A percentile compares a stretch with the other conserved stretches of the same genome.
phyloP scores from a whole-genome alignment of 2,113 vertebrate genomes.

The Pelmatolapia mariae region DNA sequence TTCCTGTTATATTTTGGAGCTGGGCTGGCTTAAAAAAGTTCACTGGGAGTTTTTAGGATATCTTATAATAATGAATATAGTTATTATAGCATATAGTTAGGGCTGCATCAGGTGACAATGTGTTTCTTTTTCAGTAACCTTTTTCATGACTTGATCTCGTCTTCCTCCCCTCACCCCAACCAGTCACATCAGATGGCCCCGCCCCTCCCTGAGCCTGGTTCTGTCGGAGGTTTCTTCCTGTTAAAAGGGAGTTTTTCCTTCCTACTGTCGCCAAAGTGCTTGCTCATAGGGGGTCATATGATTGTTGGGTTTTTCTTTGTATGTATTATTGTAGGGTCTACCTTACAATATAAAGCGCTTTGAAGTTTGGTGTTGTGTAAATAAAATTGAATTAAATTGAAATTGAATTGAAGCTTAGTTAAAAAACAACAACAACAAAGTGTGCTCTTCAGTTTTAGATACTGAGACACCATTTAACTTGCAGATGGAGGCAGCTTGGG shows the following conservation, averaged over 20 bases:
- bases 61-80: not conserved
- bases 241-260: not conserved
- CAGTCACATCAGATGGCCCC: accelerated
- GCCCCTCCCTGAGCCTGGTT: not conserved
- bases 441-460: not conserved
- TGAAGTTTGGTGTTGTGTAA: not conserved
- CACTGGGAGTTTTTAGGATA: not conserved
- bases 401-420: not conserved
- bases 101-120: not conserved
- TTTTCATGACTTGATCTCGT: not conserved
- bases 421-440: not conserved
- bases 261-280: not conserved
- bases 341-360: not conserved
- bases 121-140: not conserved
- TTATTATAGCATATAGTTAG: not conserved
- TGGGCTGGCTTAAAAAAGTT: not conserved
- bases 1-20: not conserved
- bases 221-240: not conserved
- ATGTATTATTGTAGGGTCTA: not conserved
- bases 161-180: not conserved
- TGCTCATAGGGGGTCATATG: not conserved
- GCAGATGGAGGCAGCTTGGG: not conserved
- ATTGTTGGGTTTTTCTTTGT: not conserved
- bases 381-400: not conserved
- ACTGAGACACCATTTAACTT: not conserved